A percentile compares a stretch with the other conserved stretches of the same genome.
Evolutionary conservation across 1,140 invertebrate species (phyloP).

Genomic region (Medauroidea extradentata): DNA sequence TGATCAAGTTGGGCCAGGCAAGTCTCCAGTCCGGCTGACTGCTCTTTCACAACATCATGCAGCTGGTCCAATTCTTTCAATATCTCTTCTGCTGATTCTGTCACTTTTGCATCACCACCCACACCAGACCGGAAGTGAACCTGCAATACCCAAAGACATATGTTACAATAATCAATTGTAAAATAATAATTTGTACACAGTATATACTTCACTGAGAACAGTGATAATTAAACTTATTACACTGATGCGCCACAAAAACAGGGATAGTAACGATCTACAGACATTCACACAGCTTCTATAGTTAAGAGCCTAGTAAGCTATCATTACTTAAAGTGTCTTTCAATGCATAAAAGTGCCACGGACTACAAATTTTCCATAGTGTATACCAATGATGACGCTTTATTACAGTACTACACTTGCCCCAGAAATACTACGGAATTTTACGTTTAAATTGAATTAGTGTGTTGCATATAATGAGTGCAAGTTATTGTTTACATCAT

Average conservation of each 20-base stretch:
- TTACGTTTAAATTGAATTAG: too few species aligned
- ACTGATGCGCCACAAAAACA: background rate
- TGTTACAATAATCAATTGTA: background rate
- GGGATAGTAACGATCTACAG: too few species aligned
- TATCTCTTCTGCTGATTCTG: conserved; percentile 64
- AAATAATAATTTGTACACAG: background rate
- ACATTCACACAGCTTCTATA: too few species aligned
- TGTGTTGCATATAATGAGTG: too few species aligned
- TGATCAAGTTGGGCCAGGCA: conserved; percentile 80
- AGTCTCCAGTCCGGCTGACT: conserved; percentile 66
- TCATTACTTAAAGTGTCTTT: too few species aligned
- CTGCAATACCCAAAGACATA: conserved; percentile 41
- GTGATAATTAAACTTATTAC: background rate
- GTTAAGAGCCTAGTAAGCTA: too few species aligned
- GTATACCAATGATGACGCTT: too few species aligned
- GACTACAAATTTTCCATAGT: too few species aligned
- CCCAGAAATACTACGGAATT: too few species aligned
- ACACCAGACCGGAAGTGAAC: conserved; percentile 84
- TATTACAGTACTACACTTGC: too few species aligned
- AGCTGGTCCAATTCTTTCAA: conserved; percentile 62
- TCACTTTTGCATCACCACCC: conserved; percentile 70
- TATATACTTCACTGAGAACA: background rate
- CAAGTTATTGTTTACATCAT: too few species aligned
- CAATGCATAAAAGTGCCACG: too few species aligned
- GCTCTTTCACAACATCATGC: conserved; percentile 59